These are phyloP conservation scores for Paramormyrops kingsleyae DNA, from an alignment of 2,113 vertebrate species.

Conservation along the genomic window DNA sequence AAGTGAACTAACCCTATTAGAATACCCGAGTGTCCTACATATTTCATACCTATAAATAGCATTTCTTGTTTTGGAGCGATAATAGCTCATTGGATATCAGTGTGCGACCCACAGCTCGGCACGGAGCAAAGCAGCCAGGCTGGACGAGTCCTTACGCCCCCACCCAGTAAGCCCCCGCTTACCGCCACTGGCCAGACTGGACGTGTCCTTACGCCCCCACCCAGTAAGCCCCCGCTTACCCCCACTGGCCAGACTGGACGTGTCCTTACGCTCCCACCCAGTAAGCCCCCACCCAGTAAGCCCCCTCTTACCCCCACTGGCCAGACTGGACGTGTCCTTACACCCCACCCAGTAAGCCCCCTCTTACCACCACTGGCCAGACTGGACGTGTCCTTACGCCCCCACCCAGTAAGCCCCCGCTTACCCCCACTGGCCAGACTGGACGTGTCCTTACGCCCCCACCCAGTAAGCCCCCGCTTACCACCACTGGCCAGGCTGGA, in stretches of 20 bases:
- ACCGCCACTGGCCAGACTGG: too few relatives aligned
- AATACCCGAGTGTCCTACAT: neutral
- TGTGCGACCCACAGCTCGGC: neutral
- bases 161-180: neutral
- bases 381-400: neutral
- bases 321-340: neutral
- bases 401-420: too few relatives aligned
- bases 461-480: neutral
- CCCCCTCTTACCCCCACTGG: too few relatives aligned
- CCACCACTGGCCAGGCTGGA: neutral
- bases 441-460: neutral
- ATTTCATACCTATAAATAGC: neutral
- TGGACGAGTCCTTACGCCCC: neutral
- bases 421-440: neutral
- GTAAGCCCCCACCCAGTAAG: too few relatives aligned
- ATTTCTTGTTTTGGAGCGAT: neutral
- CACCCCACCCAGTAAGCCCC: neutral
- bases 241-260: neutral
- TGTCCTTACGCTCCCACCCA: too few relatives aligned
- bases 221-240: too few relatives aligned
- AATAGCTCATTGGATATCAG: neutral
- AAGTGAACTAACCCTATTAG: neutral
- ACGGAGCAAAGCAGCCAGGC: neutral
- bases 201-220: too few relatives aligned
- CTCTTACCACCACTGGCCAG: neutral